Conservation (phyloP, 1,140 invertebrate genomes). For the Listronotus bonariensis region DNA sequence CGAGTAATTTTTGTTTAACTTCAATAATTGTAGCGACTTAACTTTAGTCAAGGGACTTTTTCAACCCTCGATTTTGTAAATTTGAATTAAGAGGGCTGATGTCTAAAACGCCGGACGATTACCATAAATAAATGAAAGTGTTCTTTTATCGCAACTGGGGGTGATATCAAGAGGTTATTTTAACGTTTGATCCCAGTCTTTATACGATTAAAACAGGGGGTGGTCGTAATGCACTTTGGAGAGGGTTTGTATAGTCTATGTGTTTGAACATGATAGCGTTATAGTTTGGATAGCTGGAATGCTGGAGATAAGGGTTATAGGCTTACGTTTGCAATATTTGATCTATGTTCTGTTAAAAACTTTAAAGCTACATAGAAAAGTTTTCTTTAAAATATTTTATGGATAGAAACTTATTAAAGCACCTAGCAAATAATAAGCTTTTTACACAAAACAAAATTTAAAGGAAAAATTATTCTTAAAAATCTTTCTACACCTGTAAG, state of each 20-base stretch:
- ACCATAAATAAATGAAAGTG: constrained; percentile 49
- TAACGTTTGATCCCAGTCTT: constrained; percentile 28
- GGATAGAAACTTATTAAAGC: no score
- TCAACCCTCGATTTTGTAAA: constrained; percentile 13
- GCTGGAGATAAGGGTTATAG: constrained; percentile 13
- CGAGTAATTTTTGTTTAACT: constrained; percentile 26
- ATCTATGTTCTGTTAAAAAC: no score
- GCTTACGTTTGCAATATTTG: constrained; percentile 2
- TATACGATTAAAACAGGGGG: constrained; percentile 30
- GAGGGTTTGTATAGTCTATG: neutral
- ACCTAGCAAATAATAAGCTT: no score
- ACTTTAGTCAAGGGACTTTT: constrained; percentile 23
- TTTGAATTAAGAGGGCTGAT: constrained; percentile 24
- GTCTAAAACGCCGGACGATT: constrained; percentile 39
- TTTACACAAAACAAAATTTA: no score
- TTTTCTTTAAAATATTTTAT: no score
- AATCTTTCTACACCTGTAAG: no score
- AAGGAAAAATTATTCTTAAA: no score
- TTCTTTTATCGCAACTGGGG: constrained; percentile 31
- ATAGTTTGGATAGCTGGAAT: constrained; percentile 5
- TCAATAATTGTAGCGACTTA: constrained; percentile 29
- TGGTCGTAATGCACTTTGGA: constrained; percentile 22
- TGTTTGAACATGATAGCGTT: constrained; percentile 18
- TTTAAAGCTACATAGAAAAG: no score
- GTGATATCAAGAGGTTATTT: constrained; percentile 32